A percentile compares a stretch with the other conserved stretches of the same genome.
These are phyloP conservation scores for Rhinoraja longicauda DNA, from an alignment of 2,797 vertebrate species.

Conservation along the genomic window DNA sequence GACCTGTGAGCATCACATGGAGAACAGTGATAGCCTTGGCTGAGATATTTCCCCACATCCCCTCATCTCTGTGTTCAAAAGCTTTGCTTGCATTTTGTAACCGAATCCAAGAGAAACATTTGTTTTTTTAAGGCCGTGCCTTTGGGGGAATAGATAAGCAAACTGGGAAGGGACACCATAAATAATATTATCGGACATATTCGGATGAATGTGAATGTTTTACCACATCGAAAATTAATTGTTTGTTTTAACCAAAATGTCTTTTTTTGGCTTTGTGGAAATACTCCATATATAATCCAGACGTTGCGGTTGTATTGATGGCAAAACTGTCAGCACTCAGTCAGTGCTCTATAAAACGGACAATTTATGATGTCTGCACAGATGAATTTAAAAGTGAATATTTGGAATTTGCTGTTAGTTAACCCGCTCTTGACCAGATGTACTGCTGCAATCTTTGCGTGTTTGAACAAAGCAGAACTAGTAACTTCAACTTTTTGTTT, in stretches of 20 bases:
- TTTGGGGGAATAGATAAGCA: not conserved
- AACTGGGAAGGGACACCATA: not conserved
- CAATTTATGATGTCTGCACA: too few relatives aligned
- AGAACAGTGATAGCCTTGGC: not conserved
- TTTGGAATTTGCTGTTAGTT: too few relatives aligned
- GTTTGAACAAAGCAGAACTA: too few relatives aligned
- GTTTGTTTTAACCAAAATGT: not conserved
- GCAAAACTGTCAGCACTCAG: too few relatives aligned
- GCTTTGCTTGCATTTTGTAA: not conserved
- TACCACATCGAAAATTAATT: not conserved
- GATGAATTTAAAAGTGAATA: too few relatives aligned
- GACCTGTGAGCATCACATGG: not conserved
- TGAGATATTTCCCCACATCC: not conserved
- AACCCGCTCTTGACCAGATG: too few relatives aligned
- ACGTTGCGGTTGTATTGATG: too few relatives aligned
- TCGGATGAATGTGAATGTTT: not conserved
- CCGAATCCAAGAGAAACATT: not conserved
- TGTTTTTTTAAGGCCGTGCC: not conserved
- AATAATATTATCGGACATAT: not conserved
- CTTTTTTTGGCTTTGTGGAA: not conserved
- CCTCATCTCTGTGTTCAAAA: constrained; percentile 12
- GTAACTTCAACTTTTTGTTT: too few relatives aligned
- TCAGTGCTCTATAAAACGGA: too few relatives aligned
- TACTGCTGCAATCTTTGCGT: too few relatives aligned
- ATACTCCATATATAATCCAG: not conserved